These are phyloP conservation scores for Cyanoliseus patagonus DNA, from an alignment of 2,113 vertebrate genomes.

Conservation along the genomic window DNA sequence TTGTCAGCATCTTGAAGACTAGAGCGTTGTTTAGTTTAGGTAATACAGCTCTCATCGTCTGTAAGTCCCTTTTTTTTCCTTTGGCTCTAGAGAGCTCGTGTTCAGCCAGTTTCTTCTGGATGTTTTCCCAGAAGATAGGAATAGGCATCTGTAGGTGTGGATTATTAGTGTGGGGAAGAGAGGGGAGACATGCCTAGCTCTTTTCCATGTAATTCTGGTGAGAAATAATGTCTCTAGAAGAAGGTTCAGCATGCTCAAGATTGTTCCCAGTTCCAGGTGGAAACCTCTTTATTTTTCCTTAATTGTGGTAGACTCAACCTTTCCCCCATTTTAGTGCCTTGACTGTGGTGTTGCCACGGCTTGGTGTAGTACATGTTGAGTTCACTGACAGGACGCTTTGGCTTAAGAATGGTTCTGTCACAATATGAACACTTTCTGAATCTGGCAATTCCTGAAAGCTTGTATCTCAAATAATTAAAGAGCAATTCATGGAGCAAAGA, in stretches of 20 bases:
- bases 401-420: background rate
- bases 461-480: background rate
- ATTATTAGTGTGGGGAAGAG: background rate
- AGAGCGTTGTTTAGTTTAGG: background rate
- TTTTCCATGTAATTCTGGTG: background rate
- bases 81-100: background rate
- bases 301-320: background rate
- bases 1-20: background rate
- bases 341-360: background rate
- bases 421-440: background rate
- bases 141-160: background rate
- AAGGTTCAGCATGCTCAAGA: background rate
- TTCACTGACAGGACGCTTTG: background rate
- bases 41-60: background rate
- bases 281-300: background rate
- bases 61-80: background rate
- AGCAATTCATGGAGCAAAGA: background rate
- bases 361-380: background rate
- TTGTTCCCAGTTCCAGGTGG: background rate
- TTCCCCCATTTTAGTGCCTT: background rate
- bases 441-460: background rate
- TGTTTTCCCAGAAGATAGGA: background rate
- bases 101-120: background rate
- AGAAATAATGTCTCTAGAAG: background rate
- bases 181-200: background rate